Base-by-base conservation (phyloP, 2,113 vertebrate species). In the Rhea pennata region DNA sequence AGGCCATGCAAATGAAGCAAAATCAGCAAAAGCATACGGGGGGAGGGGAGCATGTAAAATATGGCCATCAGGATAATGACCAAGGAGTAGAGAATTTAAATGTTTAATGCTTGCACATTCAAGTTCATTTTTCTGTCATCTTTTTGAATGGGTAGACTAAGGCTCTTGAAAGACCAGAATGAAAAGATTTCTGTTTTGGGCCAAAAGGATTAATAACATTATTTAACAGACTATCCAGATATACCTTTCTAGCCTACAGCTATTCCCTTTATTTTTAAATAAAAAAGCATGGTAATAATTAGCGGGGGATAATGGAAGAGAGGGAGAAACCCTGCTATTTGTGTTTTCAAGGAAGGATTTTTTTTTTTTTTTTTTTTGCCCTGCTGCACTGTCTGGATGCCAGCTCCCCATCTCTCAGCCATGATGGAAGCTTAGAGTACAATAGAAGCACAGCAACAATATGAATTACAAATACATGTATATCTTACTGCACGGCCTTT, bases 1-100 rank as follows among this genome's bases (percentile, higher is more conserved):
- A 98, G 98, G 98, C 97, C 96, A 98, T 98, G 98, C 98, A 99
- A 98, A 99, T 99, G 90, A 98, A 98, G 98, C 98, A 98, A 98
- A 99, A 99, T 99, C 97, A 98, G 98, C 97, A 97, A 98, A 97
- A 98, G 98, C 97, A 93, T 98, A 92, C 97, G 98, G 97, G 95
- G 96, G 97, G 96, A 89, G 96, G 95, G 97, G 95, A 96, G 78
- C 69, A 96, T 95, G 84, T 96, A 95, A 98, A 98, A 98, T 97
- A 98, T 94, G 92, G 83, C 96, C 97, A 89, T 96, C 89, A 17
- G 54, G 94, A 89, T 97, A 97, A 97, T 97, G 97, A 97, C 97
- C 95, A 95, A 95, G 94, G 97, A 97, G 96, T 96, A 97, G 94
- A 97, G 95, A 97, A 98, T 97, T 97, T 98, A 98, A 98, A 98